These are phyloP conservation scores for Anoura caudifer DNA, from an alignment of 2,113 vertebrate genomes.

Conservation along the genomic window DNA sequence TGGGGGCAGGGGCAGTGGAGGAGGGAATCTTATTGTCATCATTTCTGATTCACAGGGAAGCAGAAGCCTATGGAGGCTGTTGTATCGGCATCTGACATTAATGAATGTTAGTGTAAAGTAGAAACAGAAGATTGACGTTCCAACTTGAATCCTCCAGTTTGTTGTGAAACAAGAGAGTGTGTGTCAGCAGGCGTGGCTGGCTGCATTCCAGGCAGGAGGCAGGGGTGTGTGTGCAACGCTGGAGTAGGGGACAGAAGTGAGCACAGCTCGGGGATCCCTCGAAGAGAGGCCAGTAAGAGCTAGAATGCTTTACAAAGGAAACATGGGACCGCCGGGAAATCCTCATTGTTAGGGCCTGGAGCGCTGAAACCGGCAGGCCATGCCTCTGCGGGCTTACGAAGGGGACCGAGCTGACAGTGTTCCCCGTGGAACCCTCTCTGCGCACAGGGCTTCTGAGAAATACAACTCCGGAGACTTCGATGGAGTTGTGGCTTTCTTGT, in stretches of 20 bases:
- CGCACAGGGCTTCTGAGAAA: not conserved
- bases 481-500: not conserved
- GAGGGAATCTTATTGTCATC: not conserved
- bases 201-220: not conserved
- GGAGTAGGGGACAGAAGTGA: not conserved
- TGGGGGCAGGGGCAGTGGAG: not conserved
- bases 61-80: not conserved
- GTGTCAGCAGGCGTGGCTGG: not conserved
- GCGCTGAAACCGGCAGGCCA: not conserved
- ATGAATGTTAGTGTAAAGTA: not conserved
- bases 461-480: not conserved
- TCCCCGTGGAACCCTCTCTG: not conserved
- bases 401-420: not conserved
- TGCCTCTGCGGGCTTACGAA: not conserved
- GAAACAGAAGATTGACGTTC: not conserved
- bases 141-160: not conserved
- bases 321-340: too few species aligned
- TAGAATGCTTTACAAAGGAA: not conserved
- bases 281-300: not conserved
- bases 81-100: not conserved
- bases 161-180: not conserved
- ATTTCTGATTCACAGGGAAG: slow-evolving; percentile 32
- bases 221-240: not conserved
- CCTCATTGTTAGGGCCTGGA: not conserved
- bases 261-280: not conserved